These are phyloP conservation scores for Sepioteuthis lessoniana DNA, from an alignment of 2,888 invertebrate genomes.

Conservation along the genomic window DNA sequence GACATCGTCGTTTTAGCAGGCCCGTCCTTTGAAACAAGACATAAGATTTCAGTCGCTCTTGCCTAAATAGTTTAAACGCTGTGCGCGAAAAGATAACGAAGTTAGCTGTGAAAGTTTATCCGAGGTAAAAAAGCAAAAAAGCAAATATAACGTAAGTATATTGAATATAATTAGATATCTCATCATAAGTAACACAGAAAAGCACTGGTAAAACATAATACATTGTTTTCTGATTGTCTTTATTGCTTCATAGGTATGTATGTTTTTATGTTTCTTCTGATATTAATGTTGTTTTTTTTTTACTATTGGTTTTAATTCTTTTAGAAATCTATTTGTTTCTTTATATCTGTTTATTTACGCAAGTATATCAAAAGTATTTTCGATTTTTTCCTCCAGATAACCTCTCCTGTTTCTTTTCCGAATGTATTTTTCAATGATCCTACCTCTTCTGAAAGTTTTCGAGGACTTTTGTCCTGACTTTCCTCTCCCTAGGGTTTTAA, in stretches of 20 bases:
- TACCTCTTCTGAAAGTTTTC: too few species aligned
- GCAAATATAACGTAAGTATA: background rate
- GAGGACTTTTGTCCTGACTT: too few species aligned
- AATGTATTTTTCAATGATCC: too few species aligned
- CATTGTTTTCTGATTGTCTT: background rate
- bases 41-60: background rate
- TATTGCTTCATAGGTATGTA: background rate
- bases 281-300: too few species aligned
- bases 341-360: too few species aligned
- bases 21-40: background rate
- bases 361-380: too few species aligned
- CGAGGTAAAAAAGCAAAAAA: background rate
- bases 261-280: too few species aligned
- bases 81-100: background rate
- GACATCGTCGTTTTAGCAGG: background rate
- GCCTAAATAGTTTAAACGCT: constrained; percentile 20
- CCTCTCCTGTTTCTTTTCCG: too few species aligned
- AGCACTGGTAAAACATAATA: background rate
- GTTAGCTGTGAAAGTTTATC: background rate
- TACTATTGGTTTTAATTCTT: too few species aligned
- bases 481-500: too few species aligned
- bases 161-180: background rate
- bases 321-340: too few species aligned
- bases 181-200: background rate
- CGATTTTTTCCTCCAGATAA: too few species aligned